A percentile compares a stretch with the other conserved stretches of the same genome.
phyloP scores from a whole-genome alignment of 2,113 vertebrate species.

The Rafetus swinhoei region DNA sequence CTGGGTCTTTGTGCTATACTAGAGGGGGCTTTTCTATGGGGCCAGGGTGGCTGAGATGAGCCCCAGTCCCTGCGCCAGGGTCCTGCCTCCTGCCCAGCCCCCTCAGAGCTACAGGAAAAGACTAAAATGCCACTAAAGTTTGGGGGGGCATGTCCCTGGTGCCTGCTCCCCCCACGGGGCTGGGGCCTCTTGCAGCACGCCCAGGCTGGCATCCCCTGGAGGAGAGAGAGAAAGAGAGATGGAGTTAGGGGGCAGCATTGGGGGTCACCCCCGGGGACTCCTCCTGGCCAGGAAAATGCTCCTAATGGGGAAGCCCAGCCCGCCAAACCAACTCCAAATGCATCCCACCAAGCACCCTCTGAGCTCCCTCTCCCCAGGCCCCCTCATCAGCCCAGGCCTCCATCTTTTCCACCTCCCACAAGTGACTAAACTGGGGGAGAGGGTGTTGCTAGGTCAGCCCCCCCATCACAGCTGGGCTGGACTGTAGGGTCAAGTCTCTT shows the following conservation, averaged over 20 bases:
- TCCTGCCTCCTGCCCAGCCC: neutral
- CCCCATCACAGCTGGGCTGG: neutral
- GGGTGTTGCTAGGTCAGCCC: neutral
- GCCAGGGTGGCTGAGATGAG: neutral
- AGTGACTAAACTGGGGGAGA: neutral
- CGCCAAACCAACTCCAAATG: neutral
- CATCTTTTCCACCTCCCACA: neutral
- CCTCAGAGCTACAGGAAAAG: conserved; percentile 9
- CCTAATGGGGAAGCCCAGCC: too few relatives aligned
- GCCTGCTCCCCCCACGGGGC: neutral
- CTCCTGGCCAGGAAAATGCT: too few relatives aligned
- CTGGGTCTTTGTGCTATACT: neutral
- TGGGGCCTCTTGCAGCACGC: neutral
- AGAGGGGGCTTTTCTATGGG: neutral
- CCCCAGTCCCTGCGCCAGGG: neutral
- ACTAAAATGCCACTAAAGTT: conserved; percentile 17
- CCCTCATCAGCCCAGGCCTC: neutral
- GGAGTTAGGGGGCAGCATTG: neutral
- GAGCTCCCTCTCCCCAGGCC: neutral
- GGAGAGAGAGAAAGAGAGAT: neutral
- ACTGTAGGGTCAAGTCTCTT: neutral
- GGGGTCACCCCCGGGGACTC: too few relatives aligned
- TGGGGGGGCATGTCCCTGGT: neutral
- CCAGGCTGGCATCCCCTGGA: neutral
- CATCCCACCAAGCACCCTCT: neutral